Evolutionary conservation across 2,888 invertebrate genomes (phyloP).

Genomic region (Colostygia pectinataria): DNA sequence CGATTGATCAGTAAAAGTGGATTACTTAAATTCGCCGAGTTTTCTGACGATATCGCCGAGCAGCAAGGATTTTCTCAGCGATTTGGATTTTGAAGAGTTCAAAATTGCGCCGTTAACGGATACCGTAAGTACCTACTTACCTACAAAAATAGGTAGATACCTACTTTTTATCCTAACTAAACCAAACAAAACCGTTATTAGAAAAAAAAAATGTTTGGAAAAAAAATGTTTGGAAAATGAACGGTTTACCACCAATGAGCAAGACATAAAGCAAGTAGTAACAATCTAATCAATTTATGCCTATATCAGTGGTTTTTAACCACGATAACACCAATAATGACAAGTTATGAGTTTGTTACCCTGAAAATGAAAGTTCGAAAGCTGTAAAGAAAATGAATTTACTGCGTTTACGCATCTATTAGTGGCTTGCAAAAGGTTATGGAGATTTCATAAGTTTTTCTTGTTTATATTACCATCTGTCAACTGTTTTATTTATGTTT

Average conservation of each 20-base stretch:
- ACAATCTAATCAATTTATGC: conserved; percentile 1
- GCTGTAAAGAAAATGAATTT: conserved; percentile 1
- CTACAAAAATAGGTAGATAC: no score
- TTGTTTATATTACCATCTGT: no score
- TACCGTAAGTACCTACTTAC: conserved; percentile 53
- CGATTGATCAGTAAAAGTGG: conserved; percentile 52
- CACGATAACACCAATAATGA: background rate
- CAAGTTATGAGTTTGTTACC: background rate
- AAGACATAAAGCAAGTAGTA: background rate
- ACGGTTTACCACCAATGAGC: conserved; percentile 11
- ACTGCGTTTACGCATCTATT: background rate
- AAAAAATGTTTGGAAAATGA: background rate
- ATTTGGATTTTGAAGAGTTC: conserved; percentile 62
- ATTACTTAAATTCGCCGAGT: conserved; percentile 51
- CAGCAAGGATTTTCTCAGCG: conserved; percentile 59
- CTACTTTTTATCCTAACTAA: background rate
- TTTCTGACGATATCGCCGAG: conserved; percentile 59
- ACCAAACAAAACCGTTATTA: no score
- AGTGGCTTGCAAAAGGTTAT: no score
- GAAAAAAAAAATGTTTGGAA: conserved; percentile 21
- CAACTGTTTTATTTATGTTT: no score
- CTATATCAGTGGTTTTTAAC: conserved; percentile 7
- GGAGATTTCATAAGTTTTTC: no score
- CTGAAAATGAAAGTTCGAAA: conserved; percentile 24
- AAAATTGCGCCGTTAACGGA: conserved; percentile 75